Base-by-base conservation (phyloP, 2,888 invertebrate species). In the Parnassius apollo region DNA sequence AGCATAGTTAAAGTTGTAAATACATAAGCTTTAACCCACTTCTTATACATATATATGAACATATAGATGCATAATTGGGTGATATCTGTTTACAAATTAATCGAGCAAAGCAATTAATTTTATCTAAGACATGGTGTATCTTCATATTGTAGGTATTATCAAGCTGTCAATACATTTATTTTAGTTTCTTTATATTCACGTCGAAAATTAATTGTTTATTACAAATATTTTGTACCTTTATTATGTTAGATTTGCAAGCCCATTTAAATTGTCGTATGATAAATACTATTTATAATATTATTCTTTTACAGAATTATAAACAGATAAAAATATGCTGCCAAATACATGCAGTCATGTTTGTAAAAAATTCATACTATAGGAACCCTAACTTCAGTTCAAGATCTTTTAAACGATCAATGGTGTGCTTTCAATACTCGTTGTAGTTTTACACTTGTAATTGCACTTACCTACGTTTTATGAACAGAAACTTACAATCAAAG, bases 331-430 rank as follows among this genome's bases (percentile, higher is more conserved):
- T 76, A 74, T 74, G 75, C 70, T 70, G 74, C 73, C 78, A 76
- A 70, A 77, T 22, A 71, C 74, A 64, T 68, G 66, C 70, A 73
- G 71, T 77, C 69, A 74, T 75, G 75, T 80, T 75, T 42, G 57
- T 75, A 80, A 80, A 83, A 83, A 82, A 82, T 80, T 85, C 82
- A 85, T 78, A 80, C 76, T 82, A 89, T 90, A 90, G 90, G 90
- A 90, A 91, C 90, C 83, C 79, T 81, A 77, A 78, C 77, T 76
- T 90, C 90, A 91, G 90, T 91, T 82, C 88, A 82, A 80, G 87
- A 89, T 88, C 87, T 76, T 72, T 56, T 35, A 48, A 53, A 65
- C 67, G 77, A 80, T 78, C 78, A 71, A 61, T 59, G 48, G 62
- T 9, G 42, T 62, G 56, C 68, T 45, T 64, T 35, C 61, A 50